These are phyloP conservation scores for Oncorhynchus masou DNA, from an alignment of 2,113 vertebrate species.

Conservation along the genomic window DNA sequence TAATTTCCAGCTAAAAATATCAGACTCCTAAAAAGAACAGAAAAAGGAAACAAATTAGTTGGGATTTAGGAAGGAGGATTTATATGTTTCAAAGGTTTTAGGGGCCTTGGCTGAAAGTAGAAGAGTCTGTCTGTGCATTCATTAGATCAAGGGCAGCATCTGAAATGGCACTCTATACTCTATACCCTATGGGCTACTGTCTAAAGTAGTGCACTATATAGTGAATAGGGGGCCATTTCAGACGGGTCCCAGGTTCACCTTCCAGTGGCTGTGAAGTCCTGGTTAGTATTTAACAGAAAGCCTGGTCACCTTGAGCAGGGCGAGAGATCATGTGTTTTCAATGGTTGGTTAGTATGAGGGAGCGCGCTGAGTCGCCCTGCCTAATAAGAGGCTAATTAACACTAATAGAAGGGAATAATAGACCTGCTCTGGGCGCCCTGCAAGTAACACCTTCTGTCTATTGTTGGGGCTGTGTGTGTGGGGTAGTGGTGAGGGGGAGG, in stretches of 20 bases:
- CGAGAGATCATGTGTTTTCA: constrained; percentile 20
- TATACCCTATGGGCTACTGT: too few species aligned
- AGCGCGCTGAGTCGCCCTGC: constrained; percentile 2
- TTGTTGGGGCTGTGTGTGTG: not conserved
- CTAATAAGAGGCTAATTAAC: constrained; percentile 40
- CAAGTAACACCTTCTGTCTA: constrained; percentile 10
- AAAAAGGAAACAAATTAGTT: not conserved
- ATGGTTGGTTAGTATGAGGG: constrained; percentile 12
- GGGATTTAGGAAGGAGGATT: not conserved
- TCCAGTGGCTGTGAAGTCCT: not conserved
- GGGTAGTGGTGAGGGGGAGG: not conserved
- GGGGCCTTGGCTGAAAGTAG: not conserved
- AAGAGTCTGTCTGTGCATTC: constrained; percentile 36
- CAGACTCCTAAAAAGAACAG: not conserved
- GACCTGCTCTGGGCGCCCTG: constrained; percentile 12
- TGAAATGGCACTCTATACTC: too few species aligned
- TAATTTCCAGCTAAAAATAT: constrained; percentile 17
- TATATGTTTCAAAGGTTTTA: not conserved
- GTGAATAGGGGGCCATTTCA: too few species aligned
- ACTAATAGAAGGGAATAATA: constrained; percentile 33
- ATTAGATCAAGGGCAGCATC: constrained; percentile 1
- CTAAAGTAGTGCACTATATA: too few species aligned
- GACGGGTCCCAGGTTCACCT: not conserved
- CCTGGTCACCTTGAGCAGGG: constrained; percentile 13
- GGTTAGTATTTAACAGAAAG: not conserved